Base-by-base conservation (phyloP, 2,888 invertebrate species). In the Pyrrhosoma nymphula region DNA sequence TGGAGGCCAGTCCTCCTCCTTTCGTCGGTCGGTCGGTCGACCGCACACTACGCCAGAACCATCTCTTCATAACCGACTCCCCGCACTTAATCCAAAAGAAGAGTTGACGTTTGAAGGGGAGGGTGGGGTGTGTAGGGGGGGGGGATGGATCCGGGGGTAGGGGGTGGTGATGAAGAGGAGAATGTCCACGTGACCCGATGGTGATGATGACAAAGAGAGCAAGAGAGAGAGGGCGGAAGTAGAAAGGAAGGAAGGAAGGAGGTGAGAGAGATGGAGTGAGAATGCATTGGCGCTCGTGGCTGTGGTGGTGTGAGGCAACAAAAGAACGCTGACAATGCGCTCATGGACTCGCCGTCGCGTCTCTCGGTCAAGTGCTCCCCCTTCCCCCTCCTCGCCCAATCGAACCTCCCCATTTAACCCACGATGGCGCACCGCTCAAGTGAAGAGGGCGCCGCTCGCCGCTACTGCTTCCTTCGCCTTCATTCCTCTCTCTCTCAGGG, bases 291-390 rank as follows among this genome's bases (percentile, higher is more conserved):
- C 82, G 82, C 82, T 16, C 60, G 60, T 20, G 60, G 60, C 47
- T 2, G 47, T 47, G 60, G 20, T 82, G 82, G 82, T 82, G 82
- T 82, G 82, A 82, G 82, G 82, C 16, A 35, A 82, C 82, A 82
- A 82, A 82, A 82, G 82, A 82, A 35, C 82, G 82, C 82, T 82
- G 82, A 82, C 82, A 82, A 82, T 82, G 82, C 82, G 82, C 82
- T 82, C 82, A 10, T 30, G 10, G n/a, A 10, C 35, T 14, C 82
- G 30, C 69, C 26, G 8, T 69, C 12, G 1, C 26, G 23, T 82
- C 82, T 3, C 60, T 60, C 20, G 60, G 60, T 60, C 60, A 69
- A 69, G 69, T 69, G 69, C 69, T 8, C 82, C 82, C 12, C 82
- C 16, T 26, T 0, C 35, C 82, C 30, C 35, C 69, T n/a, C n/a